Conservation (phyloP, 2,113 vertebrate species). For the Amphilophus citrinellus region DNA sequence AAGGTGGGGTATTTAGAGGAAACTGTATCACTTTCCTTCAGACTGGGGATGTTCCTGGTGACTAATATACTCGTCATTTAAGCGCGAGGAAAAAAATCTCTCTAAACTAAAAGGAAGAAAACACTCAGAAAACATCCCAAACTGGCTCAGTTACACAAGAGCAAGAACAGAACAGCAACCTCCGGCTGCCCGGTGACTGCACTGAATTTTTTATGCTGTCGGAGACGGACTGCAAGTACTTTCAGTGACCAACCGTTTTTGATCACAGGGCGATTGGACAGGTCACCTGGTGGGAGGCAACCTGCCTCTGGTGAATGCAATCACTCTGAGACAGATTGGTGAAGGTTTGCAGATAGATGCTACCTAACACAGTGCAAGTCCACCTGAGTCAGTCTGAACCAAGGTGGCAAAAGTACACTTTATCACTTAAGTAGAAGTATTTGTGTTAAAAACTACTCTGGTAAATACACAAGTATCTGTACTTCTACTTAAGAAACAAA, state of each 20-base stretch:
- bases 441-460: too few relatives aligned
- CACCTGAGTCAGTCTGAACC: too few relatives aligned
- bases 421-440: too few relatives aligned
- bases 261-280: neutral
- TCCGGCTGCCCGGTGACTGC: too few relatives aligned
- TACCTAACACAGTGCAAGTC: neutral
- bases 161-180: neutral
- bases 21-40: neutral
- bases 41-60: neutral
- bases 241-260: neutral
- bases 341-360: neutral
- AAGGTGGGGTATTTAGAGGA: neutral
- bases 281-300: neutral
- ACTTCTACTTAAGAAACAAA: too few relatives aligned
- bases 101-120: neutral
- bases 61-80: neutral
- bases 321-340: neutral
- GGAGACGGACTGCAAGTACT: neutral
- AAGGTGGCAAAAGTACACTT: too few relatives aligned
- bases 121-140: neutral
- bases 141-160: neutral
- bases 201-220: neutral
- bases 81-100: neutral
- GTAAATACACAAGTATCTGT: too few relatives aligned
- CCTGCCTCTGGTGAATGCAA: accelerated